Conservation (phyloP, 2,113 vertebrate genomes). For the Thymallus thymallus region DNA sequence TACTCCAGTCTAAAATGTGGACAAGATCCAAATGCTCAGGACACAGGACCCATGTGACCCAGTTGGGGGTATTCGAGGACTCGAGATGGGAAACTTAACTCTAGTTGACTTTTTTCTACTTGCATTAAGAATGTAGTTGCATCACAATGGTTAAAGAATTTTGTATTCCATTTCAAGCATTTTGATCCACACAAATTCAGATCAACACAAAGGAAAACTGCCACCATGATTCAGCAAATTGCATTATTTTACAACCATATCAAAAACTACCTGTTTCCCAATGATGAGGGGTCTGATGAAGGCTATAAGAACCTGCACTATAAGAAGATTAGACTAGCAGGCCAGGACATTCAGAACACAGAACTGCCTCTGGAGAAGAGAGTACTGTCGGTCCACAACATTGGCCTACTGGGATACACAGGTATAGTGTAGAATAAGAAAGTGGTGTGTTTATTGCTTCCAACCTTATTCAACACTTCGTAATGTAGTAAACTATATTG, state of each 20-base stretch:
- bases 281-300: not conserved
- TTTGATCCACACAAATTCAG: not conserved
- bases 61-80: not conserved
- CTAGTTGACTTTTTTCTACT: not conserved
- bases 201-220: not conserved
- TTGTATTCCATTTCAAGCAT: not conserved
- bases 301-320: slow-evolving; percentile 34
- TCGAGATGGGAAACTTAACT: not conserved
- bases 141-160: not conserved
- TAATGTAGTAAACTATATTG: too few relatives aligned
- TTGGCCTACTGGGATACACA: slow-evolving; percentile 41
- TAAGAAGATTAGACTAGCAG: slow-evolving; percentile 32
- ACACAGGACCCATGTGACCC: too few relatives aligned
- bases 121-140: not conserved
- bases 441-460: too few relatives aligned
- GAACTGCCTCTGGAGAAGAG: slow-evolving; percentile 20
- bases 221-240: not conserved
- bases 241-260: not conserved
- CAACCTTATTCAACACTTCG: too few relatives aligned
- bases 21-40: too few relatives aligned
- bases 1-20: not conserved
- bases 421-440: slow-evolving; percentile 29
- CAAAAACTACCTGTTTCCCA: not conserved
- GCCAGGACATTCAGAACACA: not conserved
- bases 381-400: slow-evolving; percentile 36